Conservation (phyloP, 1,140 invertebrate species). For the Tyrophagus putrescentiae region DNA sequence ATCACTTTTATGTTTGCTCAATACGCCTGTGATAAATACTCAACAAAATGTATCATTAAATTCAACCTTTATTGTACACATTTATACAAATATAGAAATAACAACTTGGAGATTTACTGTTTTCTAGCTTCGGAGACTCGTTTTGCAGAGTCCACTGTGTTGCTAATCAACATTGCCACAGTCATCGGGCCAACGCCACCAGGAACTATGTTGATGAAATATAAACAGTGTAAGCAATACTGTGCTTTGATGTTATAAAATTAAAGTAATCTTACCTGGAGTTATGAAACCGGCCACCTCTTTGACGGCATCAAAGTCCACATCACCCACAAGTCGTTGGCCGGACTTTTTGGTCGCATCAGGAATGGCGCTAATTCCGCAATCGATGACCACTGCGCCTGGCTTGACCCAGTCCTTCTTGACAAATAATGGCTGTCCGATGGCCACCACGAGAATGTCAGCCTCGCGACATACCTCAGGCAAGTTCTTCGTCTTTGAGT, state of each 20-base stretch:
- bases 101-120: too few species aligned
- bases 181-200: slow-evolving; percentile 81
- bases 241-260: background rate
- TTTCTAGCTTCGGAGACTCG: background rate
- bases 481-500: slow-evolving; percentile 78
- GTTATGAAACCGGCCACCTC: slow-evolving; percentile 51
- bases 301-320: slow-evolving; percentile 63
- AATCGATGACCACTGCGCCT: slow-evolving; percentile 97
- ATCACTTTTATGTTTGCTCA: too few species aligned
- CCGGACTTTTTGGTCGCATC: slow-evolving; percentile 69
- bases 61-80: too few species aligned
- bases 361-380: slow-evolving; percentile 86
- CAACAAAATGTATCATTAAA: too few species aligned
- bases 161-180: slow-evolving; percentile 71
- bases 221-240: slow-evolving; percentile 6
- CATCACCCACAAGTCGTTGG: slow-evolving; percentile 81
- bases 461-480: slow-evolving; percentile 54
- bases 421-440: slow-evolving; percentile 79
- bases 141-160: slow-evolving; percentile 54
- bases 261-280: slow-evolving; percentile 64
- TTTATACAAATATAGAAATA: too few species aligned
- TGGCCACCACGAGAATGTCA: slow-evolving; percentile 90
- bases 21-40: too few species aligned
- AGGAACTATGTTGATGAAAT: slow-evolving; percentile 56
- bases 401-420: slow-evolving; percentile 93